These are phyloP conservation scores for Synergus umbraculus DNA, from an alignment of 2,888 invertebrate genomes.

Conservation along the genomic window DNA sequence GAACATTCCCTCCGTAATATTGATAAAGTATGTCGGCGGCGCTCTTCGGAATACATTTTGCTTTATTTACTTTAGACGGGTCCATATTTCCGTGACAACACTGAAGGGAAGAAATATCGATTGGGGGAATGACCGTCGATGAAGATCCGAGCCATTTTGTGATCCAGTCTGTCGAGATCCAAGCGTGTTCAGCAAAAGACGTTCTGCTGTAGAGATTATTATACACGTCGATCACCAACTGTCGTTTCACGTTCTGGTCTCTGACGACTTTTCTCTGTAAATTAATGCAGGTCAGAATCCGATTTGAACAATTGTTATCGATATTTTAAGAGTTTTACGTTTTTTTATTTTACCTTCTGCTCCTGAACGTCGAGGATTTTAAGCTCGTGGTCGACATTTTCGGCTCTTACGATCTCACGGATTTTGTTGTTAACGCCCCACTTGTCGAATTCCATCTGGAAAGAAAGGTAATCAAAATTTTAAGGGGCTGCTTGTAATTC, in stretches of 20 bases:
- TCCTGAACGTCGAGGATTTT: slow-evolving; percentile 71
- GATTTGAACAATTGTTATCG: neutral
- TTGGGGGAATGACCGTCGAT: slow-evolving; percentile 70
- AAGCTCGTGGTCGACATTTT: slow-evolving; percentile 72
- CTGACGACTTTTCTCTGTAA: slow-evolving; percentile 73
- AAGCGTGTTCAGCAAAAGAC: slow-evolving; percentile 74
- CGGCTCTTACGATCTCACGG: slow-evolving; percentile 70
- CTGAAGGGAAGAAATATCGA: slow-evolving; percentile 77
- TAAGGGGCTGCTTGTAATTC: no score
- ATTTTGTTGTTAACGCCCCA: slow-evolving; percentile 73
- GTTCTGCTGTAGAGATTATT: slow-evolving; percentile 63
- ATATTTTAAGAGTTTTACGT: neutral
- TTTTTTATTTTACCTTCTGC: slow-evolving; percentile 65
- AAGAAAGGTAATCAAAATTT: slow-evolving; percentile 30
- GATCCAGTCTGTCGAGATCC: slow-evolving; percentile 79
- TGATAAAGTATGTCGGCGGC: slow-evolving; percentile 77
- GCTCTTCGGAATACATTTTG: slow-evolving; percentile 76
- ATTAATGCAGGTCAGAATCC: slow-evolving; percentile 31
- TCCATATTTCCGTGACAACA: slow-evolving; percentile 78
- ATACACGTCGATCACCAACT: slow-evolving; percentile 72
- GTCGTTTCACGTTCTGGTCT: slow-evolving; percentile 72
- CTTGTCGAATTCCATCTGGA: slow-evolving; percentile 70
- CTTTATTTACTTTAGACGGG: slow-evolving; percentile 76
- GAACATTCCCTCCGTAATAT: slow-evolving; percentile 77
- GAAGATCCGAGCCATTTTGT: slow-evolving; percentile 77